These are phyloP conservation scores for Nothoprocta pentlandii DNA, from an alignment of 2,113 vertebrate species.

Conservation along the genomic window DNA sequence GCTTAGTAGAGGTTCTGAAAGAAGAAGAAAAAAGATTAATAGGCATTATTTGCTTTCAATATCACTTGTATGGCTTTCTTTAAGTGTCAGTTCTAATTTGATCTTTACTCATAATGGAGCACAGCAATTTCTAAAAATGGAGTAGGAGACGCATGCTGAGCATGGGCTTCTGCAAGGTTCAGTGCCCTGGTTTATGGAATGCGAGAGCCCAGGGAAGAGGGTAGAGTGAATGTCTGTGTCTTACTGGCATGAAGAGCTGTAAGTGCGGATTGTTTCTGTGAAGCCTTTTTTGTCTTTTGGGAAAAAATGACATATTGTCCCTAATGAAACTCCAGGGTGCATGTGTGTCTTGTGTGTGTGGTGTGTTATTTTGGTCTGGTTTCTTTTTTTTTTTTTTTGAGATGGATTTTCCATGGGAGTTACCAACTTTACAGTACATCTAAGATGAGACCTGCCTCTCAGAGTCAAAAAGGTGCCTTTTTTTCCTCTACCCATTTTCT, in stretches of 20 bases:
- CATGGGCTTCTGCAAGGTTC: background rate
- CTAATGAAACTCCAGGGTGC: background rate
- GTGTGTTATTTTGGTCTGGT: too few species aligned
- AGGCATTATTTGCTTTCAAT: background rate
- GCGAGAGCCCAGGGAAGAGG: background rate
- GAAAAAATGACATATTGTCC: background rate
- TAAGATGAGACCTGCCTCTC: background rate
- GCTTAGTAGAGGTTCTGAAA: background rate
- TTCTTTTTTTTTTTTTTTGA: background rate
- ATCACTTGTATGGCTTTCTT: background rate
- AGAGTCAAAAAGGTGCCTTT: background rate
- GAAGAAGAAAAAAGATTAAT: background rate
- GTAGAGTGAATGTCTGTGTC: background rate
- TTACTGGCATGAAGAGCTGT: background rate
- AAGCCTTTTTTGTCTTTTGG: background rate
- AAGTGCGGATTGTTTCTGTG: background rate
- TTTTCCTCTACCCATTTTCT: background rate
- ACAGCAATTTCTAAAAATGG: background rate
- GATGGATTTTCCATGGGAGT: background rate
- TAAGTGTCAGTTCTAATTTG: background rate
- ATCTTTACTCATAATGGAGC: background rate
- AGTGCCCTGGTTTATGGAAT: background rate
- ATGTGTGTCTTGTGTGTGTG: too few species aligned
- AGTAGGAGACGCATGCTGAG: background rate
- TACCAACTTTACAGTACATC: background rate